phyloP scores from a whole-genome alignment of 2,113 vertebrate species.

The Phaethon lepturus region DNA sequence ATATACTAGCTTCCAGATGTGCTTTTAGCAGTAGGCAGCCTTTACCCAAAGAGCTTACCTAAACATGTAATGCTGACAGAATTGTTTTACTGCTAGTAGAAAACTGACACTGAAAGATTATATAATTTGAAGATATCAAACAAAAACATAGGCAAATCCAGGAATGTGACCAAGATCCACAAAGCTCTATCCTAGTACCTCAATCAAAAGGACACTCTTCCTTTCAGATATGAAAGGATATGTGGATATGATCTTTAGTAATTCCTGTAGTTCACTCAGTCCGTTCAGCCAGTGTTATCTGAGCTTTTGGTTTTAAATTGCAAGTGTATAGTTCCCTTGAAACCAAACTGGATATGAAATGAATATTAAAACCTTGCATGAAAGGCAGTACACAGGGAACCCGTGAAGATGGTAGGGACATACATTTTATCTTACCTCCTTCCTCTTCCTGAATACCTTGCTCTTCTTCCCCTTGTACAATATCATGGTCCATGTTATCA shows the following conservation, averaged over 20 bases:
- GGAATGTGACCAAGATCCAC: background rate
- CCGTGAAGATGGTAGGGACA: background rate
- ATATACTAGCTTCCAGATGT: accelerated
- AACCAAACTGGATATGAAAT: background rate
- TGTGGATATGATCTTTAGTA: background rate
- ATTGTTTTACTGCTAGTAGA: background rate
- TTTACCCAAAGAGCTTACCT: background rate
- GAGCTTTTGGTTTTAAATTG: slow-evolving; percentile 13
- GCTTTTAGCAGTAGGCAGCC: background rate
- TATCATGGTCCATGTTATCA: slow-evolving; percentile 85
- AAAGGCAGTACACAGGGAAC: background rate
- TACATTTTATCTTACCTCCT: slow-evolving; percentile 75
- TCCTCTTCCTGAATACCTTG: slow-evolving; percentile 80
- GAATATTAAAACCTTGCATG: background rate
- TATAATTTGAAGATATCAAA: background rate
- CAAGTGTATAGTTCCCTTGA: background rate
- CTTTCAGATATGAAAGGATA: background rate
- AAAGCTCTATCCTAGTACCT: background rate
- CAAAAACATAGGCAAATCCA: background rate
- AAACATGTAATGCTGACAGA: background rate
- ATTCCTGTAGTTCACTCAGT: background rate
- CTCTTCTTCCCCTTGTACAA: slow-evolving; percentile 84
- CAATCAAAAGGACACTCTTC: background rate
- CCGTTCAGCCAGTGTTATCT: background rate
- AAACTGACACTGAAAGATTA: background rate